These are phyloP conservation scores for Hyposmocoma kahamanoa DNA, from an alignment of 1,140 invertebrate genomes.

Conservation along the genomic window DNA sequence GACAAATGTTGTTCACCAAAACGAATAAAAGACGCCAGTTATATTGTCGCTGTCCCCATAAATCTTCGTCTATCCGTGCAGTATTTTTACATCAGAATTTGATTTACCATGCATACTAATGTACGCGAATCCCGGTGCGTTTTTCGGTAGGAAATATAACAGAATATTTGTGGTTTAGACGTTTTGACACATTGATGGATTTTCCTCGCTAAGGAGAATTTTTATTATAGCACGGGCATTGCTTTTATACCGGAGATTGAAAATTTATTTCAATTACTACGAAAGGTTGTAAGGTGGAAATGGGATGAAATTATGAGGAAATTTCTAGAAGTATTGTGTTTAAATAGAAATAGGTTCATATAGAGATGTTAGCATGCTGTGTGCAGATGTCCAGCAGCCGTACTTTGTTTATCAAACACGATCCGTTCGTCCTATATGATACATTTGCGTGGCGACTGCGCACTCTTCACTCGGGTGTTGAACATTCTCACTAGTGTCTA, in stretches of 20 bases:
- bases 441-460: constrained; percentile 3
- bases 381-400: constrained; percentile 42
- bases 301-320: background rate
- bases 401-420: constrained; percentile 38
- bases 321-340: background rate
- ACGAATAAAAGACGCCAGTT: background rate
- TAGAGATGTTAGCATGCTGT: constrained; percentile 31
- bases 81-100: background rate
- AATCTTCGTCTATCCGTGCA: background rate
- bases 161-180: constrained; percentile 4
- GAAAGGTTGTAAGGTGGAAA: background rate
- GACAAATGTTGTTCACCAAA: constrained; percentile 10
- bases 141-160: constrained; percentile 1
- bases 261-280: constrained; percentile 1
- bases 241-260: constrained; percentile 2
- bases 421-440: constrained; percentile 10
- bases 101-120: background rate
- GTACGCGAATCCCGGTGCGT: too few species aligned
- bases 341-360: constrained; percentile 12
- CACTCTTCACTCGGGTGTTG: too few species aligned
- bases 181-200: constrained; percentile 32
- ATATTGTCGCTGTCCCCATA: background rate
- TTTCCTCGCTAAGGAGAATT: constrained; percentile 5
- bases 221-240: background rate
- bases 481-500: too few species aligned